Evolutionary conservation across 1,140 invertebrate genomes (phyloP).

Genomic region (Zaprionus davidi): DNA sequence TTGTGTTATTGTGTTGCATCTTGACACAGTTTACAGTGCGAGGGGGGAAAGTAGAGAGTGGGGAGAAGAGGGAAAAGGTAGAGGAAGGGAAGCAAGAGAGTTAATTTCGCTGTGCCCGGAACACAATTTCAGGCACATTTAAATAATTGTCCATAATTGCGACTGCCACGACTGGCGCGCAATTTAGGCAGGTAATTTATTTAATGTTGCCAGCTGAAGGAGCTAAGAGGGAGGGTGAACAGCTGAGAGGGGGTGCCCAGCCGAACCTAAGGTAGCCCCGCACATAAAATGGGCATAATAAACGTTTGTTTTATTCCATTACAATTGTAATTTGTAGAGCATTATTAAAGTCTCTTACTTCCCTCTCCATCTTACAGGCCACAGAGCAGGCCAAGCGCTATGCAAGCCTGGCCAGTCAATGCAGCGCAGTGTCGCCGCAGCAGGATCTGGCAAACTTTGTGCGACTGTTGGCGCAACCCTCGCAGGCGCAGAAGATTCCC

Average conservation of each 20-base stretch:
- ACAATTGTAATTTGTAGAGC: background rate
- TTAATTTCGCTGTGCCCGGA: conserved; percentile 43
- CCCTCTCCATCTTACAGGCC: conserved; percentile 85
- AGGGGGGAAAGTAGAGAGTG: background rate
- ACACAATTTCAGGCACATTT: conserved; percentile 69
- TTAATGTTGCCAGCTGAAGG: conserved; percentile 37
- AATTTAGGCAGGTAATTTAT: conserved; percentile 70
- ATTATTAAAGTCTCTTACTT: background rate
- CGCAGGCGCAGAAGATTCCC: conserved; percentile 86
- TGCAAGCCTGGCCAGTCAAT: conserved; percentile 89
- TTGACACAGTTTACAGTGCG: conserved; percentile 11
- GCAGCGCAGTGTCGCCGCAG: conserved; percentile 88
- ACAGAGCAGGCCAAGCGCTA: conserved; percentile 91
- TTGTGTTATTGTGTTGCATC: conserved; percentile 7
- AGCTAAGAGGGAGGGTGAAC: no score
- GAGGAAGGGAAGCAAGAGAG: background rate
- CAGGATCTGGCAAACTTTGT: conserved; percentile 91
- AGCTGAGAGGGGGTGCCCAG: background rate
- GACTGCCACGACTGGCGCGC: conserved; percentile 27
- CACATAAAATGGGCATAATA: conserved; percentile 8
- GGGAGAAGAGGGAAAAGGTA: background rate
- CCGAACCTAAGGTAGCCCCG: background rate
- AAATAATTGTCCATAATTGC: conserved; percentile 67
- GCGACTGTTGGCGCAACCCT: conserved; percentile 87
- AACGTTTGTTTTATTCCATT: conserved; percentile 7